phyloP scores from a whole-genome alignment of 2,113 vertebrate species.

The Ciconia boyciana region DNA sequence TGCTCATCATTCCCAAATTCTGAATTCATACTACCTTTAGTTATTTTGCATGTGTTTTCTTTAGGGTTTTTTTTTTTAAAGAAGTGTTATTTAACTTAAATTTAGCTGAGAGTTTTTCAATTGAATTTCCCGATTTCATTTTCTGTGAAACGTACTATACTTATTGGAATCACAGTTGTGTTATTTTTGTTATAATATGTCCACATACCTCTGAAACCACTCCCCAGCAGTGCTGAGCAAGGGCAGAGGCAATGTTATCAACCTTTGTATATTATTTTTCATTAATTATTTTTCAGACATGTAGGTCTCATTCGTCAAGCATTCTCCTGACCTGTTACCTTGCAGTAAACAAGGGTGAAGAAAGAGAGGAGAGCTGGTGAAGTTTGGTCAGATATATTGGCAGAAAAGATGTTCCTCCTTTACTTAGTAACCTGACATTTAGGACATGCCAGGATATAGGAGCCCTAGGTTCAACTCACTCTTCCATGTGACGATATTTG shows the following conservation, averaged over 20 bases:
- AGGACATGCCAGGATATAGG: not conserved
- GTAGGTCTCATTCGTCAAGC: not conserved
- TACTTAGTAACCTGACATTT: not conserved
- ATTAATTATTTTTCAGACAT: not conserved
- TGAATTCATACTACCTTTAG: not conserved
- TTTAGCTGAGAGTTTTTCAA: not conserved
- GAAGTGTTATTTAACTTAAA: not conserved
- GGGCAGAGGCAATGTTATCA: not conserved
- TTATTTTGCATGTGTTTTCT: not conserved
- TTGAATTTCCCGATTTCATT: not conserved
- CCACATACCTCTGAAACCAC: not conserved
- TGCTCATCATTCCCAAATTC: not conserved
- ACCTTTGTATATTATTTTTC: not conserved
- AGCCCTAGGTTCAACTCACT: not conserved
- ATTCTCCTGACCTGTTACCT: not conserved
- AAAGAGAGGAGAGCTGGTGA: not conserved
- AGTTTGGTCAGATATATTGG: not conserved
- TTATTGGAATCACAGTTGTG: not conserved
- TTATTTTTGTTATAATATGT: not conserved
- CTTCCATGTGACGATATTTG: not conserved
- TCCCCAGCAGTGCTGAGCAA: not conserved
- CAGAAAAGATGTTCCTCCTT: not conserved
- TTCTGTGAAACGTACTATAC: not conserved
- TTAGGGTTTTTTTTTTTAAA: not conserved
- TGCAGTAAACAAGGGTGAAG: not conserved